These are phyloP conservation scores for Anser brachyrhynchus DNA, from an alignment of 2,113 vertebrate species.

Conservation along the genomic window DNA sequence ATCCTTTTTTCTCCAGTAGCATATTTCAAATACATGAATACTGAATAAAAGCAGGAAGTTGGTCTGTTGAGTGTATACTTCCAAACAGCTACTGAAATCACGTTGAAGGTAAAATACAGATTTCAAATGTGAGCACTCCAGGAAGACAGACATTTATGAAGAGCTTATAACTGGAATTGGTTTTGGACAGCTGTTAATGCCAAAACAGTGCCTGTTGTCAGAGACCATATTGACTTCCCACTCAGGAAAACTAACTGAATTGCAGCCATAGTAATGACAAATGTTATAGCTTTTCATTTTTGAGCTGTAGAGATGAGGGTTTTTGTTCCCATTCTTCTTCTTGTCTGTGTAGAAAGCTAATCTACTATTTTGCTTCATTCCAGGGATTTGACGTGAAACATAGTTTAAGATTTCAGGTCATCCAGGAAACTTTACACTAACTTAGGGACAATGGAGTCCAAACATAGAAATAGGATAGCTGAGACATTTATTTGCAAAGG, in stretches of 20 bases:
- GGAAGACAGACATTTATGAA: slow-evolving; percentile 7
- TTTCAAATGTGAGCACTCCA: not conserved
- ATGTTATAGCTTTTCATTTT: not conserved
- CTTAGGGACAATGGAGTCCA: not conserved
- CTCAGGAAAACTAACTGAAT: not conserved
- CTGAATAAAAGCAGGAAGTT: not conserved
- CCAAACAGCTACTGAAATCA: slow-evolving; percentile 1
- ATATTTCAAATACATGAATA: not conserved
- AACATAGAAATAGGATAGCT: not conserved
- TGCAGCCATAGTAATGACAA: not conserved
- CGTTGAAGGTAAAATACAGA: slow-evolving; percentile 12
- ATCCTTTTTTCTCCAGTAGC: not conserved
- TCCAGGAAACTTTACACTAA: not conserved
- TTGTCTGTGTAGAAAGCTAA: not conserved
- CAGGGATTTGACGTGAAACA: not conserved
- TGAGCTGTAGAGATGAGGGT: not conserved
- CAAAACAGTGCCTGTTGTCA: not conserved
- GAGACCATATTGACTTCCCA: not conserved
- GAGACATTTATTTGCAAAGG: not conserved
- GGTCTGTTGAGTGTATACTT: not conserved
- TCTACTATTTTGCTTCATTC: not conserved
- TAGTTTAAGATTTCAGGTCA: not conserved
- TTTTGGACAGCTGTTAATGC: slow-evolving; percentile 48
- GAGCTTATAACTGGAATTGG: slow-evolving; percentile 21
- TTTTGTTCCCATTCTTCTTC: not conserved